A percentile compares a stretch with the other conserved stretches of the same genome.
Evolutionary conservation across 2,113 vertebrate genomes (phyloP).

Genomic region (Podarcis raffonei): DNA sequence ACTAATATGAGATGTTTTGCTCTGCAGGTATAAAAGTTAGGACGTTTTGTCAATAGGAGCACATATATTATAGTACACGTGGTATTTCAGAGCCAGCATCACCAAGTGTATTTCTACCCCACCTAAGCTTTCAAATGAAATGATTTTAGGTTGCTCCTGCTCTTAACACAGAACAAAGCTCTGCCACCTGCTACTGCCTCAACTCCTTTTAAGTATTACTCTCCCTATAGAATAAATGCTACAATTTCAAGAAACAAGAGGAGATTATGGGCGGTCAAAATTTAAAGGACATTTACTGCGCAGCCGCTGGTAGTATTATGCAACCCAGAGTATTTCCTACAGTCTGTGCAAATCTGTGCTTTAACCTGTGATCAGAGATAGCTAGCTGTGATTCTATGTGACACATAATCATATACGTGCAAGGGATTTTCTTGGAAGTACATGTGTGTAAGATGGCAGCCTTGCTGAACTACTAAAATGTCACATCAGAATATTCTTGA

Average conservation of each 20-base stretch:
- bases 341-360: not conserved
- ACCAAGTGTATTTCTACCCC: not conserved
- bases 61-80: not conserved
- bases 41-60: conserved; percentile 24
- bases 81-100: not conserved
- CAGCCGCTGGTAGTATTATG: not conserved
- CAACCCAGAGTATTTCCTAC: not conserved
- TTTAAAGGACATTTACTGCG: not conserved
- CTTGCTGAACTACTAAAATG: not conserved
- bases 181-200: not conserved
- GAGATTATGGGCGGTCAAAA: not conserved
- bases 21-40: conserved; percentile 74
- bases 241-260: not conserved
- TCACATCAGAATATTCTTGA: not conserved
- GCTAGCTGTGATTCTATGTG: not conserved
- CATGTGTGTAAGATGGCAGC: not conserved
- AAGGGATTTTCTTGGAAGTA: not conserved
- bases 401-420: not conserved
- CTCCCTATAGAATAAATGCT: not conserved
- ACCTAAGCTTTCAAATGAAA: not conserved
- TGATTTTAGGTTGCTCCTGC: not conserved
- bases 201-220: not conserved
- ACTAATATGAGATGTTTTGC: conserved; percentile 92
- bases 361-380: not conserved
- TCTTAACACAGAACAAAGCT: not conserved